Conservation (phyloP, 2,888 invertebrate species). For the Dicroscelio sp. region DNA sequence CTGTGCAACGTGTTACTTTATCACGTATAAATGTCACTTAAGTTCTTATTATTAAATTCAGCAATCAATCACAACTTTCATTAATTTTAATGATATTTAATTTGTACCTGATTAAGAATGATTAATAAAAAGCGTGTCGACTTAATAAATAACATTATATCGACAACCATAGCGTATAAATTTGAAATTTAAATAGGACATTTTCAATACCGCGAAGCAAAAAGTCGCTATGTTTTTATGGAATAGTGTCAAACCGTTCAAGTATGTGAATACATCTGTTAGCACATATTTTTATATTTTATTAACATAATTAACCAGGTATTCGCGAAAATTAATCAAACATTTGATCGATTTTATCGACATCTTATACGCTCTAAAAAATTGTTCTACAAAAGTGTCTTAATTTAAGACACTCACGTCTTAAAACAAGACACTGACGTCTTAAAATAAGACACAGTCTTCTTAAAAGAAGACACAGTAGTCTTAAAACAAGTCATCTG, state of each 20-base stretch:
- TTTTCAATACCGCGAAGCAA: conserved; percentile 39
- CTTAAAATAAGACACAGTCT: too few species aligned
- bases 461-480: too few species aligned
- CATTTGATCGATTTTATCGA: conserved; percentile 1
- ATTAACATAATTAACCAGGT: conserved; percentile 53
- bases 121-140: conserved; percentile 63
- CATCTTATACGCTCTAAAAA: neutral
- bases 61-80: conserved; percentile 56
- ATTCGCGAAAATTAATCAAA: conserved; percentile 7
- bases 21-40: conserved; percentile 61
- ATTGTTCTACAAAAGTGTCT: too few species aligned
- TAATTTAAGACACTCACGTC: too few species aligned
- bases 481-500: too few species aligned
- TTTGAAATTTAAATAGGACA: conserved; percentile 59
- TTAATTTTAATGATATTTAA: conserved; percentile 67
- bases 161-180: conserved; percentile 37
- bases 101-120: conserved; percentile 67
- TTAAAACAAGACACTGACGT: too few species aligned
- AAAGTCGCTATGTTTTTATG: conserved; percentile 16
- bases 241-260: neutral
- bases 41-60: conserved; percentile 56
- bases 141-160: conserved; percentile 65
- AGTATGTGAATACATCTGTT: conserved; percentile 59
- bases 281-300: conserved; percentile 52
- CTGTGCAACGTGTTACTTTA: conserved; percentile 28